Evolutionary conservation across 2,888 invertebrate genomes (phyloP).

Genomic region (Caprella mutica): DNA sequence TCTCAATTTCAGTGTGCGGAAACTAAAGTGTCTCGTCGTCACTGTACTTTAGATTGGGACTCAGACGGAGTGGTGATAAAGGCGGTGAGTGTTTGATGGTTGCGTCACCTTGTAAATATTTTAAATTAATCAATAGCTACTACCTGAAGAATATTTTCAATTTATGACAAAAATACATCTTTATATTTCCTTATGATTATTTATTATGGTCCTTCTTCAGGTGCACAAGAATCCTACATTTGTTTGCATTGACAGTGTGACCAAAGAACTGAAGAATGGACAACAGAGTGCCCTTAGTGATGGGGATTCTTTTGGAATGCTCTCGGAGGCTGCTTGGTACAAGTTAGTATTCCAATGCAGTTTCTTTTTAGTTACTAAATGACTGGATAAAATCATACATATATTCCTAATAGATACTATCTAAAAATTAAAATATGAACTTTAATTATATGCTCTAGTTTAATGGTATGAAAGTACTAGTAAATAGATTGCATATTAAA

Average conservation of each 20-base stretch:
- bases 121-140: neutral
- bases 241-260: conserved; percentile 6
- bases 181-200: neutral
- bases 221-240: conserved; percentile 23
- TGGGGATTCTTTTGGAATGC: conserved; percentile 25
- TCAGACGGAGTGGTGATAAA: conserved; percentile 8
- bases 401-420: too few relatives aligned
- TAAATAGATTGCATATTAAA: too few relatives aligned
- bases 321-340: conserved; percentile 19
- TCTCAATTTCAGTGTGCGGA: conserved; percentile 23
- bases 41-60: conserved; percentile 27
- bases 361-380: too few relatives aligned
- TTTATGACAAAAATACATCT: too few relatives aligned
- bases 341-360: too few relatives aligned
- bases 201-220: conserved; percentile 9
- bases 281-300: conserved; percentile 13
- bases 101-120: neutral
- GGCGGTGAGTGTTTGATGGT: conserved; percentile 11
- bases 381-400: too few relatives aligned
- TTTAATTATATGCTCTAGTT: too few relatives aligned
- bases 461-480: too few relatives aligned
- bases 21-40: conserved; percentile 23
- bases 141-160: too few relatives aligned
- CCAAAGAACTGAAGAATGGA: conserved; percentile 12
- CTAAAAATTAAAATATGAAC: too few relatives aligned